These are phyloP conservation scores for Falco naumanni DNA, from an alignment of 2,797 vertebrate species.

Conservation along the genomic window DNA sequence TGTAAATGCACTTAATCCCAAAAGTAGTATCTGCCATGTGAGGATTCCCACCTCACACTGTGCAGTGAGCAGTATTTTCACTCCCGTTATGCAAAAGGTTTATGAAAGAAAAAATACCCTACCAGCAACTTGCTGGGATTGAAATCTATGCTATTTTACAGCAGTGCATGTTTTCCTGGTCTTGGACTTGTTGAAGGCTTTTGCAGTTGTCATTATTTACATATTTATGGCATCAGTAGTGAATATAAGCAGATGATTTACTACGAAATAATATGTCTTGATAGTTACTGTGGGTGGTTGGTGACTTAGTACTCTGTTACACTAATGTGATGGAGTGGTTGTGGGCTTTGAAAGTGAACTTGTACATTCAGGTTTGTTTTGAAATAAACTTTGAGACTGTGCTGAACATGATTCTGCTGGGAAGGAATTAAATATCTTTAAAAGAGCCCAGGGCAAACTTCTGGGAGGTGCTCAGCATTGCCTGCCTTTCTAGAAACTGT, in stretches of 20 bases:
- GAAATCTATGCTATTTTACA: background rate
- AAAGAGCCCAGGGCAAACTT: background rate
- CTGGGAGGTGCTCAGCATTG: background rate
- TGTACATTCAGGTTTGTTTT: background rate
- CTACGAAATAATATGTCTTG: background rate
- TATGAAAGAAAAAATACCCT: background rate
- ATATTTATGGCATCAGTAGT: background rate
- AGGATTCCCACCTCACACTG: background rate
- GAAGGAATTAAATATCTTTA: background rate
- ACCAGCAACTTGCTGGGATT: background rate
- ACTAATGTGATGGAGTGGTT: background rate
- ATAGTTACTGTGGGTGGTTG: background rate
- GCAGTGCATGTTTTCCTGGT: background rate
- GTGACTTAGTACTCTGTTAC: background rate
- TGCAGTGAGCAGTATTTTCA: background rate
- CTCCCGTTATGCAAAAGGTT: background rate
- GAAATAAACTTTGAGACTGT: background rate
- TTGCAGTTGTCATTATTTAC: background rate
- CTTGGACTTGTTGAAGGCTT: background rate
- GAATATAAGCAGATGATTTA: background rate
- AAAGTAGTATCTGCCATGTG: rapidly evolving
- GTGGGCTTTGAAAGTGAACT: background rate
- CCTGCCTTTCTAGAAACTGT: background rate
- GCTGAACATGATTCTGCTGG: background rate
- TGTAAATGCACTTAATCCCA: background rate